These are phyloP conservation scores for Mesitornis unicolor DNA, from an alignment of 2,113 vertebrate genomes.

Conservation along the genomic window DNA sequence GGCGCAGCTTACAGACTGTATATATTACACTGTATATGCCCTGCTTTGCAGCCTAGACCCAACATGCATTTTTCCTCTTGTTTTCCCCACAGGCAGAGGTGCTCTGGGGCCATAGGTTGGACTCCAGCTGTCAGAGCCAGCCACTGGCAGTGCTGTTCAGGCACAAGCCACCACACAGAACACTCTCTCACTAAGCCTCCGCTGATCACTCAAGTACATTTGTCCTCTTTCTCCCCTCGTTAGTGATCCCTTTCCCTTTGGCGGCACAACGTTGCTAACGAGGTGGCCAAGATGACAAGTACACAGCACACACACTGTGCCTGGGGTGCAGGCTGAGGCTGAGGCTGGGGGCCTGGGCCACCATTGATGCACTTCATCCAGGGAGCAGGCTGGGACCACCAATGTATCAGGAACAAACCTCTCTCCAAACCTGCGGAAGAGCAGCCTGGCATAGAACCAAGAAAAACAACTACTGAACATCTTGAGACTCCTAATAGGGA, in stretches of 20 bases:
- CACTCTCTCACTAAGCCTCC: neutral
- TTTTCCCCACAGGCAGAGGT: neutral
- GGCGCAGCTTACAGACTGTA: neutral
- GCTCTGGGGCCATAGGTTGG: accelerated
- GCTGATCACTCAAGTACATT: neutral
- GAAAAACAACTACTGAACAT: neutral
- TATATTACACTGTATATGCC: accelerated
- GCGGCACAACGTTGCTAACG: accelerated
- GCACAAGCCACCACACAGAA: neutral
- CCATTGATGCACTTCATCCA: neutral
- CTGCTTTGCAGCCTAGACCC: neutral
- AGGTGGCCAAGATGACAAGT: neutral
- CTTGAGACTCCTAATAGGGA: neutral
- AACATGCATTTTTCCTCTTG: neutral
- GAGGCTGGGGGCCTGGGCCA: neutral
- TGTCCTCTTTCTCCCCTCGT: neutral
- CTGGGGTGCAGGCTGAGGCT: neutral
- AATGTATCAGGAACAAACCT: neutral
- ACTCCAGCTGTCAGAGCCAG: neutral
- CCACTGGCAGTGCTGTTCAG: neutral
- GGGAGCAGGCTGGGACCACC: neutral
- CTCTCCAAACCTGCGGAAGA: neutral
- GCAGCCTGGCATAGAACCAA: neutral
- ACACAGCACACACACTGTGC: accelerated
- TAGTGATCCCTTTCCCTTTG: neutral